Base-by-base conservation (phyloP, 2,888 invertebrate genomes). In the Octodonta nipae region DNA sequence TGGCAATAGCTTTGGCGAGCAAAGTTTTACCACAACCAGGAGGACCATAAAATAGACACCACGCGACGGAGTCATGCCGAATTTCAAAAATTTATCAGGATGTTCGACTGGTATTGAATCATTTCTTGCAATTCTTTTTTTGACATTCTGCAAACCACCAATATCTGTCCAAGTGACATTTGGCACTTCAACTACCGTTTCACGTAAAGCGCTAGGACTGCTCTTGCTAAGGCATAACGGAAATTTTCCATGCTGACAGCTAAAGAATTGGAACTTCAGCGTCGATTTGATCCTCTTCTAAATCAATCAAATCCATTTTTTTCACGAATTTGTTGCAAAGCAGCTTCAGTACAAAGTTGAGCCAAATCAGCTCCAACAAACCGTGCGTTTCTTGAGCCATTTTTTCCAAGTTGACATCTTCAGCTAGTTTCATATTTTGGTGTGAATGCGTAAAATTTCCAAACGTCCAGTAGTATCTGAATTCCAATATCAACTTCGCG, bases 251-350 rank as follows among this genome's bases (percentile, higher is more conserved):
- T 95, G 26, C 93, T 86, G 13, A 99, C 98, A 36, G 98, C 98
- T 47, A 98, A 72, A 2, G 95, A 93, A 59, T 88, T 87, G 99
- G 71, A 2, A 86, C 84, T 64, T 96, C 96, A 1, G 98, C 98
- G 65, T 99, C 98, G 54, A 99, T 96, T 62, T 91, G 89, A 57
- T 98, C 98, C 56, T 99, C 98, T 60, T 98, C 98, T 49, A 99
- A 70, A 67, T 99, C 98, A 54, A 99, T 99, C 33, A 98, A 74
- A 64, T 99, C 98, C 98, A 99, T 99, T 68, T 98, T 98, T 99
- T 66, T 98, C 98, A 49, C 98, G 76, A 61, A 99, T 99, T 65
- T 99, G 98, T 65, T 99, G 98, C 31, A 99, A 70, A 13, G 98
- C 98, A 22, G 98, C 93, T 66, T 99, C 98, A 0, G 96, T 96